Conservation (phyloP, 2,888 invertebrate genomes). For the Ecliptopera silaceata region DNA sequence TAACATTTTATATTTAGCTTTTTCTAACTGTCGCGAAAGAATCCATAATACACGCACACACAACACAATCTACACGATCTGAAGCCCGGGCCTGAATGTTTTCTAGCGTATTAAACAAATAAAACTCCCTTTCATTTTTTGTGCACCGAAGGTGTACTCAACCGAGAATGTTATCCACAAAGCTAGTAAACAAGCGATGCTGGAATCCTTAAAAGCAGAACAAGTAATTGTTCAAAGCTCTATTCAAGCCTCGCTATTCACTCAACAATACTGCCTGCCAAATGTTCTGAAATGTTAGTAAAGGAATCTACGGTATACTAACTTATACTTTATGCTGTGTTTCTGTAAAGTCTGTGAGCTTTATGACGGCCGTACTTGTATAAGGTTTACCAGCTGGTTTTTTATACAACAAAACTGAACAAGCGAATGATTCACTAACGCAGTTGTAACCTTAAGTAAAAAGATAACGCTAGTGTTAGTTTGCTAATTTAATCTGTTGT, state of each 20-base stretch:
- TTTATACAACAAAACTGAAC: no score
- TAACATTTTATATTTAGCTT: no score
- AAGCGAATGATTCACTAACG: no score
- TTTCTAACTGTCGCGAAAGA: no score
- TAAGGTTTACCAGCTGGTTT: no score
- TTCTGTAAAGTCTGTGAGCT: background rate
- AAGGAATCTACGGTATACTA: slow-evolving; percentile 7
- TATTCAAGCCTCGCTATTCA: slow-evolving; percentile 15
- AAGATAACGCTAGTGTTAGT: no score
- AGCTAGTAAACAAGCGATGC: slow-evolving; percentile 9
- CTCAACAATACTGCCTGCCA: slow-evolving; percentile 8
- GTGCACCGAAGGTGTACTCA: background rate
- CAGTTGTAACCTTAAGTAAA: no score
- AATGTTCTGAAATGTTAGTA: slow-evolving; percentile 17
- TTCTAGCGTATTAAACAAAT: background rate
- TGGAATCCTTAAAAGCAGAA: slow-evolving; percentile 7
- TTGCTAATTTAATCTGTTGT: no score
- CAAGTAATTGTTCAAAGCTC: slow-evolving; percentile 13
- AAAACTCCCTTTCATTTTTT: background rate
- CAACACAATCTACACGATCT: no score
- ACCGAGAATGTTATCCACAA: background rate
- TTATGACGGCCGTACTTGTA: background rate
- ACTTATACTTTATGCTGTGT: background rate
- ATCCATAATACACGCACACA: no score
- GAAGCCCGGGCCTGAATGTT: no score